Conservation (phyloP, 2,797 vertebrate species). For the Argentina silus region DNA sequence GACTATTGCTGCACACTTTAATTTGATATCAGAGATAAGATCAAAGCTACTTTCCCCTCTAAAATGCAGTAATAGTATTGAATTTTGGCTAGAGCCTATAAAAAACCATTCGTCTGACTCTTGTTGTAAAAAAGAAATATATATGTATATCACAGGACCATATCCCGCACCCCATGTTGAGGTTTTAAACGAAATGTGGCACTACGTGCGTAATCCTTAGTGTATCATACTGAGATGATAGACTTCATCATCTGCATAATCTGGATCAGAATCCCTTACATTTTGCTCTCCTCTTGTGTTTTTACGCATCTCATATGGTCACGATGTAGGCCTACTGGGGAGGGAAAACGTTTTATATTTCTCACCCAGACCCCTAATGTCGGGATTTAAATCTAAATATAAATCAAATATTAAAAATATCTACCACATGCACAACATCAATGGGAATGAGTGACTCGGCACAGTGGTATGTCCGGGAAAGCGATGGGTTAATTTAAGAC, state of each 20-base stretch:
- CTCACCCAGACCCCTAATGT: not conserved
- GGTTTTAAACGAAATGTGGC: no score
- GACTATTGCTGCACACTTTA: conserved; percentile 23
- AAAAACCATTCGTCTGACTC: conserved; percentile 29
- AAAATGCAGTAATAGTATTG: conserved; percentile 23
- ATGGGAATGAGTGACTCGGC: conserved; percentile 46
- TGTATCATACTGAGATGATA: no score
- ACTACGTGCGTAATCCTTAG: no score
- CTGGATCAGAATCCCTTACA: no score
- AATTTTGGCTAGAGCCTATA: conserved; percentile 34
- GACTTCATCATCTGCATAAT: no score
- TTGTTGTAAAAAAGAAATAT: not conserved
- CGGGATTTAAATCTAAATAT: conserved; percentile 36
- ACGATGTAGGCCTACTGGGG: not conserved
- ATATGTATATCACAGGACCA: no score
- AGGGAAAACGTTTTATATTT: conserved; percentile 1
- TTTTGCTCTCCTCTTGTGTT: no score
- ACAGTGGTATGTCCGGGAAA: conserved; percentile 70
- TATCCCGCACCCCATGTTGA: no score
- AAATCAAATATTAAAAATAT: conserved; percentile 46
- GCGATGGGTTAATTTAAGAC: conserved; percentile 85
- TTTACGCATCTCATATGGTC: not conserved
- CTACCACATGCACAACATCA: conserved; percentile 49
- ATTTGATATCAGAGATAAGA: conserved; percentile 22
- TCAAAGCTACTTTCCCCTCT: conserved; percentile 36